Evolutionary conservation across 2,888 invertebrate species (phyloP).

Genomic region (Drosophila emarginata): DNA sequence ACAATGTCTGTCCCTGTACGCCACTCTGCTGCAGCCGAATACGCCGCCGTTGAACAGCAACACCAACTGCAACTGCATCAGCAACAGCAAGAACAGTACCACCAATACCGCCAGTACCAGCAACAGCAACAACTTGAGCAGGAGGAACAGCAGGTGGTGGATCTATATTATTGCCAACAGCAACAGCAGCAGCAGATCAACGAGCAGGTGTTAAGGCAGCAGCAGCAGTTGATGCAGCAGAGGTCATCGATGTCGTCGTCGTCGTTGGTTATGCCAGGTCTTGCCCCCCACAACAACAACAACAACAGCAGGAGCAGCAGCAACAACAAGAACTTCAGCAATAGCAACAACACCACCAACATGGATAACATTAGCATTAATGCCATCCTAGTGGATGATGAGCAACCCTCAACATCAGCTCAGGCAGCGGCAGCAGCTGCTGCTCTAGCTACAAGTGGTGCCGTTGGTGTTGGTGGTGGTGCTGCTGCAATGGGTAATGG

Average conservation of each 20-base stretch:
- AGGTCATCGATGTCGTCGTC: constrained; percentile 80
- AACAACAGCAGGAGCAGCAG: constrained; percentile 35
- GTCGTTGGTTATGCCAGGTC: constrained; percentile 69
- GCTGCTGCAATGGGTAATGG: constrained; percentile 25
- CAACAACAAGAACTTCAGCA: constrained; percentile 30
- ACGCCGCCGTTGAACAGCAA: constrained; percentile 82
- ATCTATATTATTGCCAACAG: constrained; percentile 70
- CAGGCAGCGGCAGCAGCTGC: constrained; percentile 55
- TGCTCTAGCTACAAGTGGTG: constrained; percentile 26
- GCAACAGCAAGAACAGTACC: constrained; percentile 47
- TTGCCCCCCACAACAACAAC: constrained; percentile 46
- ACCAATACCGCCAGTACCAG: constrained; percentile 40
- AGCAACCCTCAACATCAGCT: constrained; percentile 68
- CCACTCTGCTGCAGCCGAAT: constrained; percentile 83
- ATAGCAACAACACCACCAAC: constrained; percentile 39
- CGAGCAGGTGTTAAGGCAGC: constrained; percentile 69
- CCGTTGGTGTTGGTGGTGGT: constrained; percentile 61
- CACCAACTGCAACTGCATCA: constrained; percentile 61
- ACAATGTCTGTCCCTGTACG: constrained; percentile 83
- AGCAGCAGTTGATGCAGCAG: constrained; percentile 82
- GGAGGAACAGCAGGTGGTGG: constrained; percentile 33
- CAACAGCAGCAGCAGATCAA: constrained; percentile 48
- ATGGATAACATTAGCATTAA: constrained; percentile 69
- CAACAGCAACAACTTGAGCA: constrained; percentile 43
- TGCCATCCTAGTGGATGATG: constrained; percentile 66